Evolutionary conservation across 2,113 vertebrate genomes (phyloP).

Genomic region (Megaptera novaeangliae): DNA sequence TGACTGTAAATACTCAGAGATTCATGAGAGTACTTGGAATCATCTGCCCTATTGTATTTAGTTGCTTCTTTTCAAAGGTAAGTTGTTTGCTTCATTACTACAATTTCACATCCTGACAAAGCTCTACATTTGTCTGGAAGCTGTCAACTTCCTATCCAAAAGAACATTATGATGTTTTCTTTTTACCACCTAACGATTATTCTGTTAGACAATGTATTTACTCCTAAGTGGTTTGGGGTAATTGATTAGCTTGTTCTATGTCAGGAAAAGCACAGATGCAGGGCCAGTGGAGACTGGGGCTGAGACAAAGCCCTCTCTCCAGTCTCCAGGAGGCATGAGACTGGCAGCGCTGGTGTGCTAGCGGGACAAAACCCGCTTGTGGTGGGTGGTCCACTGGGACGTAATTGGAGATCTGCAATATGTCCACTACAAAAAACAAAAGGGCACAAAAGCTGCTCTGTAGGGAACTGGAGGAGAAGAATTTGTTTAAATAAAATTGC

Average conservation of each 20-base stretch:
- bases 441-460: slow-evolving; percentile 80
- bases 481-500: slow-evolving; percentile 86
- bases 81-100: background rate
- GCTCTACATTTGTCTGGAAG: slow-evolving; percentile 59
- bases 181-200: slow-evolving; percentile 78
- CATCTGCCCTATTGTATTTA: too few relatives aligned
- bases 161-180: slow-evolving; percentile 70
- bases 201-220: slow-evolving; percentile 79
- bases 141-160: slow-evolving; percentile 61
- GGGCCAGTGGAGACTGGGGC: slow-evolving; percentile 57
- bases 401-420: slow-evolving; percentile 85
- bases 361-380: slow-evolving; percentile 91
- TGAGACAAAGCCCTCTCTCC: slow-evolving; percentile 40
- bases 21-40: background rate
- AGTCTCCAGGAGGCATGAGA: slow-evolving; percentile 67
- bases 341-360: slow-evolving; percentile 85
- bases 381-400: slow-evolving; percentile 91
- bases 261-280: slow-evolving; percentile 90
- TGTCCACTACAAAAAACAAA: slow-evolving; percentile 88
- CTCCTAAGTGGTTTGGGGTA: slow-evolving; percentile 76
- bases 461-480: slow-evolving; percentile 76
- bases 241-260: slow-evolving; percentile 89
- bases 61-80: background rate
- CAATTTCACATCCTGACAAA: background rate
- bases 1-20: background rate